phyloP scores from a whole-genome alignment of 2,888 invertebrate species.

The Leptinotarsa juncta region DNA sequence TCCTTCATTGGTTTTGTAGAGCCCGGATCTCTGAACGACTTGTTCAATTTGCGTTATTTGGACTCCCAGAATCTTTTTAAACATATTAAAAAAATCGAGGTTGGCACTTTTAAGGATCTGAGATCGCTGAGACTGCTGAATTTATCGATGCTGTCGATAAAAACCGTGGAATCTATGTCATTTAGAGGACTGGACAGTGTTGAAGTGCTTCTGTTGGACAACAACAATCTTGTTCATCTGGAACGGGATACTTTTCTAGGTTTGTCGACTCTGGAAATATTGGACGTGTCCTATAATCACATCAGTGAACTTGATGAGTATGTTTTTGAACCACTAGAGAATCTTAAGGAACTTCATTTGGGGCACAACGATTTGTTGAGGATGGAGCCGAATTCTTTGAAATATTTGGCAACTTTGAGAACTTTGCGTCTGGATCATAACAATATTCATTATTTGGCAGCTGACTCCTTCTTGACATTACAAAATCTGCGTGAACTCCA shows the following conservation, averaged over 20 bases:
- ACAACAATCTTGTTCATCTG: constrained; percentile 6
- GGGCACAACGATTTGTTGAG: constrained; percentile 33
- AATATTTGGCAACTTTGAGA: constrained; percentile 30
- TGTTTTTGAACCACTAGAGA: constrained; percentile 8
- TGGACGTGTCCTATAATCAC: constrained; percentile 15
- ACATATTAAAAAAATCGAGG: constrained; percentile 14
- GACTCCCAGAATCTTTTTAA: constrained; percentile 31
- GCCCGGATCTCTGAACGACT: constrained; percentile 24
- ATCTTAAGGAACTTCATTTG: constrained; percentile 20
- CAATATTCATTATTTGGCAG: constrained; percentile 27
- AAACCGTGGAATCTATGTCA: constrained; percentile 9
- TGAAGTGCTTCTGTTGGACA: background rate
- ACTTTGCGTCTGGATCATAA: constrained; percentile 38
- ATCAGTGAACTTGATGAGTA: constrained; percentile 1
- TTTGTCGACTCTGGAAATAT: background rate
- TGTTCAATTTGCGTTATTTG: constrained; percentile 26
- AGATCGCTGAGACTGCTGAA: constrained; percentile 19
- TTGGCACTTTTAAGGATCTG: constrained; percentile 28
- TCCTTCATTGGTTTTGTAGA: constrained; percentile 22
- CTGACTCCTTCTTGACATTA: background rate
- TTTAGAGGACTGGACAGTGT: constrained; percentile 21
- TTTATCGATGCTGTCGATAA: constrained; percentile 21
- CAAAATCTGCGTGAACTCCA: constrained; percentile 24
- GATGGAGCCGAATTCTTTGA: constrained; percentile 35
- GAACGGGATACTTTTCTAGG: background rate